phyloP scores from a whole-genome alignment of 1,140 invertebrate genomes.

The Drosophila bocqueti region DNA sequence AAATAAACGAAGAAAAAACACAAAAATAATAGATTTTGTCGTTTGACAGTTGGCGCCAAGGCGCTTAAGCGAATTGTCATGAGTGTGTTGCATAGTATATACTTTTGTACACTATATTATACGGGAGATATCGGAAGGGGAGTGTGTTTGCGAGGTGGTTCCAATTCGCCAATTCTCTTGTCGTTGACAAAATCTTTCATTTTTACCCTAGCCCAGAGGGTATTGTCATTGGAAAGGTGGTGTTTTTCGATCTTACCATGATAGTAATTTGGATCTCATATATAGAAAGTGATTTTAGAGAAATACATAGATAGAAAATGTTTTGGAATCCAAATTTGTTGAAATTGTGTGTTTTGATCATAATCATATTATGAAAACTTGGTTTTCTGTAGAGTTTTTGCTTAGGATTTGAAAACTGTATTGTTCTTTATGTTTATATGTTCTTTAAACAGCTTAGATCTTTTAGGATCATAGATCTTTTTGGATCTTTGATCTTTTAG shows the following conservation, averaged over 20 bases:
- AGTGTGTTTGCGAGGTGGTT: slow-evolving; percentile 31
- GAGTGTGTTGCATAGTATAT: slow-evolving; percentile 3
- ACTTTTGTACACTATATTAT: slow-evolving; percentile 1
- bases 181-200: slow-evolving; percentile 4
- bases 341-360: too few relatives aligned
- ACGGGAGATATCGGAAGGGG: slow-evolving; percentile 25
- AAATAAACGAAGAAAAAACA: slow-evolving; percentile 6
- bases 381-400: too few relatives aligned
- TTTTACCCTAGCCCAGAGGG: not conserved
- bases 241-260: not conserved
- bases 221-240: not conserved
- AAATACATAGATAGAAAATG: too few relatives aligned
- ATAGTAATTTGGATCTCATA: not conserved
- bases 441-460: too few relatives aligned
- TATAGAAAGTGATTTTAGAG: not conserved
- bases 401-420: too few relatives aligned
- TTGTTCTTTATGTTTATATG: too few relatives aligned
- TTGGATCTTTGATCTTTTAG: too few relatives aligned
- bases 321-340: too few relatives aligned
- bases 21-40: slow-evolving; percentile 49
- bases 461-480: not conserved
- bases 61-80: slow-evolving; percentile 56
- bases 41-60: slow-evolving; percentile 57
- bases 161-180: slow-evolving; percentile 48
- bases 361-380: too few relatives aligned